Conservation (phyloP, 2,797 vertebrate genomes). For the Prionace glauca region DNA sequence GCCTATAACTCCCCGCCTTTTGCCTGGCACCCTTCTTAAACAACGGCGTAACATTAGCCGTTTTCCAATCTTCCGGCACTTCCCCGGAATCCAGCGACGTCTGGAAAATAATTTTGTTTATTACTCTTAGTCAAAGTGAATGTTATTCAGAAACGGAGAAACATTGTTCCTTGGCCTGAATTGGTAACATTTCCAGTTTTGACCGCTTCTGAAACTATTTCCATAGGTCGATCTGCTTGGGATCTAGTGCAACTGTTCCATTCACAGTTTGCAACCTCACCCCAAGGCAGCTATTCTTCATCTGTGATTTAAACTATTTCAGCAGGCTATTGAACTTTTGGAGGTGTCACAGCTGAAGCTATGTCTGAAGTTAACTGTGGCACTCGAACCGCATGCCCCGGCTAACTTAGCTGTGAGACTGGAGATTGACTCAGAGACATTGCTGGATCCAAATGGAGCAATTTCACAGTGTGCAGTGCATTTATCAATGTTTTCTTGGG, state of each 20-base stretch:
- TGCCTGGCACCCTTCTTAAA: too few species aligned
- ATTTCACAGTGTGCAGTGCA: neutral
- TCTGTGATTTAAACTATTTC: neutral
- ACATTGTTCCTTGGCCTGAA: neutral
- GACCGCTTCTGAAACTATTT: slow-evolving; percentile 1
- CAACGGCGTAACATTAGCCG: too few species aligned
- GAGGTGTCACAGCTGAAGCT: neutral
- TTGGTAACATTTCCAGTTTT: neutral
- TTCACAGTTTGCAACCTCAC: neutral
- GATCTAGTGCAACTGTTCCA: neutral
- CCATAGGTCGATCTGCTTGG: neutral
- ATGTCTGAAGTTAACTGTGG: neutral
- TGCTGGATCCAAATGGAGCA: neutral
- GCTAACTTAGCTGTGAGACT: neutral
- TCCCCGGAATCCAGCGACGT: too few species aligned
- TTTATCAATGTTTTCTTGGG: neutral
- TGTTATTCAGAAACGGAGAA: neutral
- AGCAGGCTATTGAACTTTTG: neutral
- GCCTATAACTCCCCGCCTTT: too few species aligned
- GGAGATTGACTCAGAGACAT: neutral
- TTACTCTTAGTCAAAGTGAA: neutral
- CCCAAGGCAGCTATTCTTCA: neutral
- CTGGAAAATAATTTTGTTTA: too few species aligned
- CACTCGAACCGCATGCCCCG: neutral
- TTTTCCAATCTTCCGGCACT: too few species aligned